Evolutionary conservation across 2,113 vertebrate species (phyloP), one percentile per base, ranked within the genome.

Genomic region (Pagrus major): DNA sequence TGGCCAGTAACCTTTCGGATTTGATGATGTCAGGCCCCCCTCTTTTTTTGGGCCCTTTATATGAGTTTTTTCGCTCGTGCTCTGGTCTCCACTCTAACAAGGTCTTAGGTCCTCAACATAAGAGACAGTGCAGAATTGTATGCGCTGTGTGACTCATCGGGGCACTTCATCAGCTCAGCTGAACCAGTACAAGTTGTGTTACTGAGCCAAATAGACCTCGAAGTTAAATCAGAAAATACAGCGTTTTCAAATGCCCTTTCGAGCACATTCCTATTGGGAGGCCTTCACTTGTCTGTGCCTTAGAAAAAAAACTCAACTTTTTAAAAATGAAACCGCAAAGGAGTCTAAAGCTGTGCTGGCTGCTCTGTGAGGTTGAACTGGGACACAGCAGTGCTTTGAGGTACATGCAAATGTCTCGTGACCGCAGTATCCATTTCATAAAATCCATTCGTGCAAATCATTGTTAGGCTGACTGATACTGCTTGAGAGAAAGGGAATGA

Each of bases 1-100:
- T 92, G 92, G 91, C 91, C 85, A 91, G 81, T 93, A 91, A 94
- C 93, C 93, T 94, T 93, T 94, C 14, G 55, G 86, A 85, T 93
- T 86, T 92, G 85, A 91, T 93, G 90, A 91, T 93, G 90, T 94
- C 90, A 92, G 67, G 75, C 78, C 47, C 20, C n/a, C 83, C 76
- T 31, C 67, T 49, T 75, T 84, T 70, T 80, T 71, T 39, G 46
- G 67, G 60, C 61, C 76, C 76, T 88, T 89, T 82, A 85, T 84
- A 84, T 78, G 63, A 83, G n/a, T n/a, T n/a, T n/a, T 78, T 82
- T 71, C 54, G 59, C 73, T 65, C 67, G 15, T 44, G 78, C 70
- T 65, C 49, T 65, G 25, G 56, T 60, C 52, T 66, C 72, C 68
- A 10, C 39, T 80, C 65, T 8, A 46, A 59, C 39, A 21, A 55